Evolutionary conservation across 1,140 invertebrate species (phyloP).

Genomic region (Globodera ellingtonae): DNA sequence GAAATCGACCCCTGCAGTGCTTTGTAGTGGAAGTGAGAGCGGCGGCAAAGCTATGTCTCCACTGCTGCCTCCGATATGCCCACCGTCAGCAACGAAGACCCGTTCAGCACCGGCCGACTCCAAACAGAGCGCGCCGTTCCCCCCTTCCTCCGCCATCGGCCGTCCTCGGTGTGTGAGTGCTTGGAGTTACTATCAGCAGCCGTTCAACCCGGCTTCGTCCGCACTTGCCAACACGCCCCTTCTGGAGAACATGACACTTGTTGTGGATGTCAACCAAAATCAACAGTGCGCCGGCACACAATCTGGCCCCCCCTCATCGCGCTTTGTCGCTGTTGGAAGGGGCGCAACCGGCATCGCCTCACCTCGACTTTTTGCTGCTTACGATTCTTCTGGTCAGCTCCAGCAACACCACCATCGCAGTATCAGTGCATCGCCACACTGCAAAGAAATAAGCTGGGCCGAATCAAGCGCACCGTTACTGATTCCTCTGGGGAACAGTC

Average conservation of each 20-base stretch:
- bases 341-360: not conserved
- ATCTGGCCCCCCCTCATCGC: conserved; percentile 1
- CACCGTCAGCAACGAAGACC: not conserved
- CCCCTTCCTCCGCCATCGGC: not conserved
- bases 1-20: conserved; percentile 14
- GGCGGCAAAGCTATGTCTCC: not conserved
- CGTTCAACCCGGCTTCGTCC: conserved; percentile 1
- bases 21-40: not conserved
- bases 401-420: conserved; percentile 34
- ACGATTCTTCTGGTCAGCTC: conserved; percentile 21
- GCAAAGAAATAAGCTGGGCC: not conserved
- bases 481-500: conserved; percentile 36
- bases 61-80: conserved; percentile 1
- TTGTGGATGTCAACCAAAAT: not conserved
- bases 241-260: not conserved
- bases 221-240: conserved; percentile 1
- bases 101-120: conserved; percentile 1
- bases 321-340: not conserved
- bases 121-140: not conserved
- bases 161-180: conserved; percentile 6
- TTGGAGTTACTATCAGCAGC: conserved; percentile 12
- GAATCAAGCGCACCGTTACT: conserved; percentile 31
- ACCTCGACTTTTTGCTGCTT: not conserved
- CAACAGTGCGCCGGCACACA: not conserved
- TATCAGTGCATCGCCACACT: conserved; percentile 44